Evolutionary conservation across 2,888 invertebrate species (phyloP), one percentile per base, ranked within the genome.

Genomic region (Chromoteleia sp.): DNA sequence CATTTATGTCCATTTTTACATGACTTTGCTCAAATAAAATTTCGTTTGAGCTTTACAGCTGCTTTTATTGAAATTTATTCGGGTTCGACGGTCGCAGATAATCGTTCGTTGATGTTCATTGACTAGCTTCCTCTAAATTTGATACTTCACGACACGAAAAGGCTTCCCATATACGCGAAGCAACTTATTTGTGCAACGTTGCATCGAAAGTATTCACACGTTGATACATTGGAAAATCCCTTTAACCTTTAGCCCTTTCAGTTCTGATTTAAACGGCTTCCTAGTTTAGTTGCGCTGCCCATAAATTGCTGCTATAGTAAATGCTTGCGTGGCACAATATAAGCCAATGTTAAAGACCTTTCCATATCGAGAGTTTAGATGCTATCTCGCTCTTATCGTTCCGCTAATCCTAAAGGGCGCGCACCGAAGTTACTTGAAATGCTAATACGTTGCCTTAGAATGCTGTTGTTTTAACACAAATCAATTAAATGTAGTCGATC

Each of bases 231-330:
- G 78, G 74, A 79, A 82, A 82, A 82, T 78, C 75, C 82, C 82
- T 82, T 82, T 82, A 75, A 79, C 82, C 79, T 79, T 75, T 82
- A 74, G 65, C 78, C 82, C 75, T 78, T 70, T 75, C 82, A 75
- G 75, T 78, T 82, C 78, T 79, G 82, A 82, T 82, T 82, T 76
- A 75, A 82, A 78, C 75, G 82, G 82, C 82, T 82, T 82, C 82
- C 79, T 82, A 82, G 82, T 82, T 77, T 67, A 68, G 78, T 58
- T 63, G 79, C 29, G 75, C 71, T 74, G 75, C 61, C 79, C 79
- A 82, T 82, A 82, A 82, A 82, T 82, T 76, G 82, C 58, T 50
- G 76, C 63, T 71, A 82, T 70, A 79, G 78, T 76, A 79, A 71
- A 73, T 67, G 70, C 71, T 71, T 67, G 59, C 67, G 67, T 30